These are phyloP conservation scores for Chrysocyon brachyurus DNA, from an alignment of 2,797 vertebrate genomes.

Conservation along the genomic window DNA sequence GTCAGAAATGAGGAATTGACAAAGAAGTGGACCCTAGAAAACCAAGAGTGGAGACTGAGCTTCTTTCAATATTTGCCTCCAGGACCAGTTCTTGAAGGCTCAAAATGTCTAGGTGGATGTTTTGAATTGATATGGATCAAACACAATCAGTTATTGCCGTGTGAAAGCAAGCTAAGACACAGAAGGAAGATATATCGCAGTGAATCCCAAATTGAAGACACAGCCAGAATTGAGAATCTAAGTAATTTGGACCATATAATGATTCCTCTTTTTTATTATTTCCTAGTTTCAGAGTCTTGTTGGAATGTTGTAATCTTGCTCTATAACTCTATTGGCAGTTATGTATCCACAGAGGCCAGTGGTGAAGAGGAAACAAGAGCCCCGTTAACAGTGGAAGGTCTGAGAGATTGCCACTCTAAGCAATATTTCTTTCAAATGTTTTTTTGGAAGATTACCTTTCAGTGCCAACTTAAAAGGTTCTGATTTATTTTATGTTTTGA, in stretches of 20 bases:
- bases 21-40: neutral
- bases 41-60: neutral
- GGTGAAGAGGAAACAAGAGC: neutral
- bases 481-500: neutral
- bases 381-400: neutral
- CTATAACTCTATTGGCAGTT: neutral
- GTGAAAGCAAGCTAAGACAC: neutral
- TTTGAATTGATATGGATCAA: neutral
- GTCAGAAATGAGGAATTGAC: constrained; percentile 27
- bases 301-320: neutral
- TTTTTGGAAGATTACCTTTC: neutral
- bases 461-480: neutral
- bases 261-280: neutral
- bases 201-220: constrained; percentile 34
- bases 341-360: neutral
- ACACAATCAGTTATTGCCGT: neutral
- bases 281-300: neutral
- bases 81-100: constrained; percentile 5
- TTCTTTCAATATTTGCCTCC: constrained; percentile 19
- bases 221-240: neutral
- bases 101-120: neutral
- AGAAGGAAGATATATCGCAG: neutral
- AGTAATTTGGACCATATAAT: neutral
- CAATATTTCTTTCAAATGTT: neutral
- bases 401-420: neutral